Base-by-base conservation (phyloP, 2,888 invertebrate genomes). In the Melieria omissa region DNA sequence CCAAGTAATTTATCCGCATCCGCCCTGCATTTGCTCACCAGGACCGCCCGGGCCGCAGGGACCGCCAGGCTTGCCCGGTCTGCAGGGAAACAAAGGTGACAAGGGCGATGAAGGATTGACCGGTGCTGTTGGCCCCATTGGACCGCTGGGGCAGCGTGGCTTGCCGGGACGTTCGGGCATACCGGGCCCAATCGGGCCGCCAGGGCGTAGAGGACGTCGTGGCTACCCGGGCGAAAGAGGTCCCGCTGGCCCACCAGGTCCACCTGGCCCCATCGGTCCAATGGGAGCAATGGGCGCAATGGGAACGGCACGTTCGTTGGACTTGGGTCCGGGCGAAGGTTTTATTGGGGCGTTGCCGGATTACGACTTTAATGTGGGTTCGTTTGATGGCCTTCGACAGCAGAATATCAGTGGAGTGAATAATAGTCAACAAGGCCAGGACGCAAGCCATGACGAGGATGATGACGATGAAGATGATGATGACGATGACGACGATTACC, bases 141-240 rank as follows among this genome's bases (percentile, higher is more conserved):
- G 79, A 5, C 65, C 75, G 9, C 54, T 72, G 8, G 78, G 79
- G 5, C 70, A 68, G 54, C 73, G 73, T 49, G 77, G 78, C n/a
- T 62, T 66, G 55, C 72, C 67, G 7, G 79, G 79, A 8, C 47
- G 73, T 5, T 65, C 73, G 3, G 79, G 79, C 14, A 72, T 65
- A 45, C 49, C 65, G 7, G 77, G 77, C 5, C 65, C 72, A 4
- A 70, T 73, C 10, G 77, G 77, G 8, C 71, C 74, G 47, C 65
- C 71, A 3, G 77, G 77, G 2, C 69, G 66, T 10, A 61, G 68
- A 29, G 76, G 77, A 8, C 71, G 73, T 46, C 77, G 77, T 55
- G 79, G 79, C 12, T 77, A 70, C 70, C 75, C 75, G 8, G 79
- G 79, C 8, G 78, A 78, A 63, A 75, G 77, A 47, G 78, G 78